Base-by-base conservation (phyloP, 2,888 invertebrate species). In the Lepidocyrtoides sp. region DNA sequence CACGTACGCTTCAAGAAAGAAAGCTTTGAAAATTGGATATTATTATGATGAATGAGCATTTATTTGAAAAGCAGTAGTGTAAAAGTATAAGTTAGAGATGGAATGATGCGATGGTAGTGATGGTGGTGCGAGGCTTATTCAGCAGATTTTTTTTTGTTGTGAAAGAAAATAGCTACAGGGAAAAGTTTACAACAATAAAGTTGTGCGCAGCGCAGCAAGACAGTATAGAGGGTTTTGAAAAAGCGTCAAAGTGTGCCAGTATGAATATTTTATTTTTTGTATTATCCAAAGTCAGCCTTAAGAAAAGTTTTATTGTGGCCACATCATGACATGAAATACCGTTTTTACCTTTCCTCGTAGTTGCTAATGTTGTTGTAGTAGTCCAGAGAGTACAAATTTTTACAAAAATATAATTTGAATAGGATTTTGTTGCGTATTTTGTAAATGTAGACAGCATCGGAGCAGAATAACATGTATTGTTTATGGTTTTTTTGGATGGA, bases 401-500 rank as follows among this genome's bases (percentile, higher is more conserved):
- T 66, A 26, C 23, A 66, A 60, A 66, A 8, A 32, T 32, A 32
- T 60, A 26, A 0, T 29, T 5, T 54, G 20, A 20, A 17, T 54
- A 2, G 54, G 12, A 54, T 54, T 20, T 4, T 48, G n/a, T 48
- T 54, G 54, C 54, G 17, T 54, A 48, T 17, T 4, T 54, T 54
- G 54, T 57, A 48, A 48, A 48, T 10, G 48, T 48, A 48, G 48
- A 8, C 8, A 10, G 48, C 4, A 48, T 7, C 7, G 8, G 48
- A 32, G 8, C 66, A 29, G 10, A 32, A 69, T 41, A 69, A 17
- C 36, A 69, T 32, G 51, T 32, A 66, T 84, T 84, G 84, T 84
- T 84, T 84, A 84, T 84, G 84, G 63, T 54, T 84, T 44, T 69
- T n/a, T 2, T 36, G 60, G 54, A 79, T 79, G 54, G 54, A 79